Percentiles rank a stretch among this genome's conserved stretches.
Evolutionary conservation across 2,888 invertebrate genomes (phyloP).

Genomic region (Notodromas monacha): DNA sequence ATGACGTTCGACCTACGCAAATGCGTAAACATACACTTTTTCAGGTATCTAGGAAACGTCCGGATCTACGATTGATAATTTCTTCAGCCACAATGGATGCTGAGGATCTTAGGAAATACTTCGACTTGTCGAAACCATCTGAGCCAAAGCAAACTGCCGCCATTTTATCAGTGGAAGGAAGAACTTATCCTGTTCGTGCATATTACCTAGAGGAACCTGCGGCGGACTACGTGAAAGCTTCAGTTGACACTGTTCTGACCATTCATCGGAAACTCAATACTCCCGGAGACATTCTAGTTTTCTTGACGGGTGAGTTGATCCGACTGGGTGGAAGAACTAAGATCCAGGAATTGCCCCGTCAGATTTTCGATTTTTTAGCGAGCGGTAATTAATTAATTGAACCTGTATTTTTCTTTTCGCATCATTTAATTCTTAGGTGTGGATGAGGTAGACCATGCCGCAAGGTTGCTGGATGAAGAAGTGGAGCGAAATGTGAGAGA

Average conservation of each 20-base stretch:
- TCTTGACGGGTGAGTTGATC: conserved; percentile 71
- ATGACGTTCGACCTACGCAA: too few species aligned
- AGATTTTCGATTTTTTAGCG: too few species aligned
- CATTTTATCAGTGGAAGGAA: conserved; percentile 56
- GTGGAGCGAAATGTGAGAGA: conserved; percentile 1
- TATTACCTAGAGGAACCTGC: conserved; percentile 48
- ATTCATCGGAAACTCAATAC: conserved; percentile 38
- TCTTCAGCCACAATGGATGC: conserved; percentile 90
- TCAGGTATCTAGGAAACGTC: too few species aligned
- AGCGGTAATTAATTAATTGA: too few species aligned
- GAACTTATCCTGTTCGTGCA: conserved; percentile 53
- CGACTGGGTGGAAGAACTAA: too few species aligned
- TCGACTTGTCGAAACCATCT: conserved; percentile 22
- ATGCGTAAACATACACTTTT: too few species aligned
- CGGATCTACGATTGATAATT: conserved; percentile 45
- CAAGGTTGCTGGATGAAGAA: conserved; percentile 28
- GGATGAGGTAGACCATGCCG: conserved; percentile 60
- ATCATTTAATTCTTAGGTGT: too few species aligned
- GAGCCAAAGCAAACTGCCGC: conserved; percentile 30
- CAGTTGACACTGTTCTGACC: conserved; percentile 56
- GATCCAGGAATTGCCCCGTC: too few species aligned
- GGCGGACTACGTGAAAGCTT: conserved; percentile 54
- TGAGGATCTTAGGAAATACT: conserved; percentile 42
- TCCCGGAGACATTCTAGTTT: conserved; percentile 59
- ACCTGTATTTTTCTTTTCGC: too few species aligned